Evolutionary conservation across 2,113 vertebrate species (phyloP), one percentile per base, ranked within the genome.

Genomic region (Nibea albiflora): DNA sequence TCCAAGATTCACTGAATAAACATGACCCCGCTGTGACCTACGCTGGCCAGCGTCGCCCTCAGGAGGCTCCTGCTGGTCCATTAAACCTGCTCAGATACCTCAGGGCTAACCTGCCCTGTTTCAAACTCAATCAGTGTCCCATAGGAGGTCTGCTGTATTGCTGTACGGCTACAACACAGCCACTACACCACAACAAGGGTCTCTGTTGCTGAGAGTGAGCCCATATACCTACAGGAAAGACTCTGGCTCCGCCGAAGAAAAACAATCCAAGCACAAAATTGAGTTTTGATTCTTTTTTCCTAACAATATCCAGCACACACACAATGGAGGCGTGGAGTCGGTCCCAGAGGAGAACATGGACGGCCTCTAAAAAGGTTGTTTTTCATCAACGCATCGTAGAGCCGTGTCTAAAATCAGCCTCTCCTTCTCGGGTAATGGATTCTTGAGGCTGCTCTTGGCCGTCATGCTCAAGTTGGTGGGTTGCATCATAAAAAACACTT

Each of bases 111-210:
- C 87, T 93, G 91, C 88, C 72, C 80, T 79, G 49, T 92, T 92
- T 95, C 91, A 95, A 92, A 93, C 88, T 93, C 92, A 93, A 92
- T 92, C 92, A 93, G 65, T 26, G 28, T 92, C 84, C 90, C 83
- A 58, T 12, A 77, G 87, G 88, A 89, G 76, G 84, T 70, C 63
- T 52, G 62, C 58, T 82, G 60, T 71, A 82, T 61, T 76, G 60
- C 83, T 73, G 72, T 12, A 14, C 14, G 20, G 17, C 82, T 66
- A 54, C 42, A 83, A 67, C 71, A 60, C 24, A 76, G 73, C 73
- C 63, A 53, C 83, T 1, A 56, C 65, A 24, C 62, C 80, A 85
- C 87, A 90, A 83, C 76, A 85, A 91, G 52, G 64, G 65, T 60
- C 62, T 85, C 42, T 26, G 28, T 44, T 65, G 72, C 70, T 62